Evolutionary conservation across 2,113 vertebrate species (phyloP), one percentile per base, ranked within the genome.

Genomic region (Gallinago media): DNA sequence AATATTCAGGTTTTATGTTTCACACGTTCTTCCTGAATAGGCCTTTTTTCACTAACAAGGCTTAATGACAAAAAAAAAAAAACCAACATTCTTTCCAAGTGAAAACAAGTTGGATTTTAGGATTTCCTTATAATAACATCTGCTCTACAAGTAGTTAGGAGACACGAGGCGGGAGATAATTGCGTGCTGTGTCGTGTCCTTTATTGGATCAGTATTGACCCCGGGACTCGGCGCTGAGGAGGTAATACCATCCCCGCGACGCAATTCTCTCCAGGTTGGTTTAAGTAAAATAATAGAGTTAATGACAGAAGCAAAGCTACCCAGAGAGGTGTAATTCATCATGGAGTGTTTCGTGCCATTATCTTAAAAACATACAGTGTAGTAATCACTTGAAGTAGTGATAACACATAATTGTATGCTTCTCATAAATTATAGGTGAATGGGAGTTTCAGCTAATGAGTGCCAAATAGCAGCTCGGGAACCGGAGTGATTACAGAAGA

Each of bases 331-430:
- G 91, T 91, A 97, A 98, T 98, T 98, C 98, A 97, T 98, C 97
- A 94, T 89, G 73, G 95, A 97, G 96, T 94, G 94, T 68, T 95
- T 96, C 96, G 47, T 85, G 96, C 95, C 96, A 98, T 98, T 98
- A 98, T 98, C 98, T 98, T 96, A 86, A 95, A 98, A 98, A 97
- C 97, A 97, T 97, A 97, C 98, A 98, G 97, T 93, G 91, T 96
- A 96, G 97, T 98, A 98, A 98, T 98, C 98, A 98, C 97, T 98
- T 97, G 96, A 97, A 98, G 97, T 91, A 98, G 96, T 91, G 98
- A 98, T 98, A 98, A 98, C 96, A 96, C 96, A 97, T 98, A 98
- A 98, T 98, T 98, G 98, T 97, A 96, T 95, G 98, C 95, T 97
- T 96, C 96, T 97, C 97, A 87, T 94, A 98, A 98, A 98, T 98